Evolutionary conservation across 2,888 invertebrate species (phyloP).

Genomic region (Macaria liturata): DNA sequence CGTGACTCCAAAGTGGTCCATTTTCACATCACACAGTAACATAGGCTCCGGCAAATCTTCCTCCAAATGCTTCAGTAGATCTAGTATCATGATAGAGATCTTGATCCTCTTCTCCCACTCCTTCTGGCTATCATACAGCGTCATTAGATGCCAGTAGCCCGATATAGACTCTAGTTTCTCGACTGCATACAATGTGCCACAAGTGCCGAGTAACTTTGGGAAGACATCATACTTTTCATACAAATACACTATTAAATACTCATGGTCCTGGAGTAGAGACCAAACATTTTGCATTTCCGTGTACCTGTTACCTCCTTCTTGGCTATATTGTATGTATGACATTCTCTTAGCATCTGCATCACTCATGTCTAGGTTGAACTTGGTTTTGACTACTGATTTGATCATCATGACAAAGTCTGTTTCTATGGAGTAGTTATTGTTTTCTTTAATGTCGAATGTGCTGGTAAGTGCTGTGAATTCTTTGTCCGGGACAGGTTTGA

Average conservation of each 20-base stretch:
- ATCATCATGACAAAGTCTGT: slow-evolving; percentile 78
- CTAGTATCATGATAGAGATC: slow-evolving; percentile 84
- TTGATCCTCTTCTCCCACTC: slow-evolving; percentile 83
- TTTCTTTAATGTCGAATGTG: slow-evolving; percentile 55
- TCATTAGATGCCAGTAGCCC: slow-evolving; percentile 75
- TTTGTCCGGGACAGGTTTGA: slow-evolving; percentile 55
- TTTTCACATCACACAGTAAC: slow-evolving; percentile 87
- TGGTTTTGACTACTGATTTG: slow-evolving; percentile 72
- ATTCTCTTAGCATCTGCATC: slow-evolving; percentile 74
- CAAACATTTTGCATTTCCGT: slow-evolving; percentile 85
- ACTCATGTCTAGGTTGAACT: slow-evolving; percentile 80
- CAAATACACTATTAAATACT: slow-evolving; percentile 84
- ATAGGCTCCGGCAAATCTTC: slow-evolving; percentile 83
- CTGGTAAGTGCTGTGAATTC: slow-evolving; percentile 73
- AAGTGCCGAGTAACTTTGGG: slow-evolving; percentile 86
- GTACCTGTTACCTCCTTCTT: slow-evolving; percentile 59
- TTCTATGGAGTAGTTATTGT: slow-evolving; percentile 78
- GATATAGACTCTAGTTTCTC: slow-evolving; percentile 84
- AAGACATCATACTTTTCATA: slow-evolving; percentile 85
- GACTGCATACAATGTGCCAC: slow-evolving; percentile 86
- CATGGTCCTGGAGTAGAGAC: slow-evolving; percentile 86
- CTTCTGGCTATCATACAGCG: slow-evolving; percentile 75
- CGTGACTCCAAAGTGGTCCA: slow-evolving; percentile 85
- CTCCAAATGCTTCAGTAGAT: slow-evolving; percentile 84
- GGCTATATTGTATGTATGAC: slow-evolving; percentile 64